A percentile compares a stretch with the other conserved stretches of the same genome.
phyloP scores from a whole-genome alignment of 23 tunicate genomes.

The Styela plicata region DNA sequence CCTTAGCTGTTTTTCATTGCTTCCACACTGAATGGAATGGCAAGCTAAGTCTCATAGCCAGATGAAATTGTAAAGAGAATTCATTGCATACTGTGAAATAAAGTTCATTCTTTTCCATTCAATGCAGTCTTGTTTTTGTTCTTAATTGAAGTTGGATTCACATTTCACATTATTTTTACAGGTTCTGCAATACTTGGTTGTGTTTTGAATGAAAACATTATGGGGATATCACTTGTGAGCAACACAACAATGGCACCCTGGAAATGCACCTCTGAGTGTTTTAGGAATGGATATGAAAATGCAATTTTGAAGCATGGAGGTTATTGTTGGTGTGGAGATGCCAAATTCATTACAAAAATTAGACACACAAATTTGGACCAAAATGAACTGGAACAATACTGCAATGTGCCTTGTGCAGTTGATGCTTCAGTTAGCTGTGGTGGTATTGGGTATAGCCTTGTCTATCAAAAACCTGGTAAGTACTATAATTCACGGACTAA shows the following conservation, averaged over 20 bases:
- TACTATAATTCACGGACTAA: background rate
- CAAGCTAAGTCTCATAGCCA: too few species aligned
- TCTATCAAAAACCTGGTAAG: constrained; percentile 9
- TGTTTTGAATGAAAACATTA: too few species aligned
- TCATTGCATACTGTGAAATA: too few species aligned
- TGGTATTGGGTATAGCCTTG: background rate
- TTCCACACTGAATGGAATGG: too few species aligned
- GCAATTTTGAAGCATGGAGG: background rate
- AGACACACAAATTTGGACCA: background rate
- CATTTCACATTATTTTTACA: background rate
- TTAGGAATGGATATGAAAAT: constrained; percentile 4
- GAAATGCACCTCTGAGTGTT: background rate
- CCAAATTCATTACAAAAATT: background rate
- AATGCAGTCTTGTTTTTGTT: too few species aligned
- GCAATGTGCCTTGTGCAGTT: background rate
- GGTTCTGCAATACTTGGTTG: background rate
- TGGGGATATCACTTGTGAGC: background rate
- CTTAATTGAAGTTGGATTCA: too few species aligned
- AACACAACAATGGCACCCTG: background rate
- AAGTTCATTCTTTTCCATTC: too few species aligned
- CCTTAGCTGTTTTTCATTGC: too few species aligned
- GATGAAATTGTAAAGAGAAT: too few species aligned
- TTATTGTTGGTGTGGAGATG: constrained; percentile 4
- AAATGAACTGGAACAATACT: background rate
- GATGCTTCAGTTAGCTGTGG: background rate